Evolutionary conservation across 2,888 invertebrate genomes (phyloP).

Genomic region (Sceliomorpha sp.): DNA sequence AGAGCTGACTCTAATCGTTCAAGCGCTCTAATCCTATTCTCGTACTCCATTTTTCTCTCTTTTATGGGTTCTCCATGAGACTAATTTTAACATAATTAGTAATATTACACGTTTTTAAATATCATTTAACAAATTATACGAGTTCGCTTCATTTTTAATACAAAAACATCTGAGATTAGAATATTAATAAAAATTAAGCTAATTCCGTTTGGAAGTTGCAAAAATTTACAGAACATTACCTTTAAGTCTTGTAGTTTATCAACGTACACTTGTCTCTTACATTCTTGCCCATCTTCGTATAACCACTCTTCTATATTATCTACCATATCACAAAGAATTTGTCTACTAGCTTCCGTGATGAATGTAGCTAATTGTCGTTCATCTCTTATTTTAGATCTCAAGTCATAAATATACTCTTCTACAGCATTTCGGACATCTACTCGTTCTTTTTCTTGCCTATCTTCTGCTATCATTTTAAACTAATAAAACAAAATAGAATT

Average conservation of each 20-base stretch:
- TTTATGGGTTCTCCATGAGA: too few species aligned
- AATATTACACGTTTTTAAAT: too few species aligned
- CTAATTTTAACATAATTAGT: too few species aligned
- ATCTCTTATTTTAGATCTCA: slow-evolving; percentile 92
- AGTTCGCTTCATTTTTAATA: too few species aligned
- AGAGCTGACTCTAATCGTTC: too few species aligned
- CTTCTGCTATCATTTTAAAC: slow-evolving; percentile 91
- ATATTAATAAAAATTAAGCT: too few species aligned
- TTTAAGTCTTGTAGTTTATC: slow-evolving; percentile 70
- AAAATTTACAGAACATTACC: slow-evolving; percentile 54
- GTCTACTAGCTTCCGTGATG: slow-evolving; percentile 87
- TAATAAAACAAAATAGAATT: slow-evolving; percentile 76
- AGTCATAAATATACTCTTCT: slow-evolving; percentile 99
- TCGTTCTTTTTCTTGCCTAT: slow-evolving; percentile 95
- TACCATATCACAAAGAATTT: slow-evolving; percentile 84
- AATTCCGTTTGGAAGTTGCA: background rate
- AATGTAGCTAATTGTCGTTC: slow-evolving; percentile 88
- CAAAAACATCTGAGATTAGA: too few species aligned
- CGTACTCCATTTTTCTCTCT: too few species aligned
- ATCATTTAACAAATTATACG: too few species aligned
- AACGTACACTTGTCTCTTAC: slow-evolving; percentile 86
- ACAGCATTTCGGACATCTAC: slow-evolving; percentile 97
- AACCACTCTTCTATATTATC: slow-evolving; percentile 97
- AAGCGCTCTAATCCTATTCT: too few species aligned
- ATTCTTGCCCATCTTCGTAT: slow-evolving; percentile 98